Base-by-base conservation (phyloP, 2,888 invertebrate species). In the Coleophora deauratella region DNA sequence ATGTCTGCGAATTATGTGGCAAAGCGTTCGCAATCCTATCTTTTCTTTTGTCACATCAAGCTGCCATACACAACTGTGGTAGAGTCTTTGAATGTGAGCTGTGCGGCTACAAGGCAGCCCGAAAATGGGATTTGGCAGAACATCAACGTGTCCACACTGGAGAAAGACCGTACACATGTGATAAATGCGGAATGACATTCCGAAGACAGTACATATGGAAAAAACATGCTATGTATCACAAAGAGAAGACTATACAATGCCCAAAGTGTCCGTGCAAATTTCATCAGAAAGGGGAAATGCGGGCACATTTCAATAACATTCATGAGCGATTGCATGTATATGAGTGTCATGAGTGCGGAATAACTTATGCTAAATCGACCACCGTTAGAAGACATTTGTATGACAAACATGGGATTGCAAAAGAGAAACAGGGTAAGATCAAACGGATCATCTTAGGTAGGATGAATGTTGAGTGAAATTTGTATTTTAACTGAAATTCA, bases 141-240 rank as follows among this genome's bases (percentile, higher is more conserved):
- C 84, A 85, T 46, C 62, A 69, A 21, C 44, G 84, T 9, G 38
- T 79, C 3, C 85, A 85, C 40, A 74, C 82, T 0, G 84, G 82
- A 0, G 84, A 84, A 44, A 45, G 84, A 14, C 85, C 85, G 0
- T 84, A 74, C 28, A 62, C 79, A 0, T 85, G 85, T 48, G 81
- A 82, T 1, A 72, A 76, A 44, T 85, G 85, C 13, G 82, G 82
- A 0, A 44, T 80, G 2, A 81, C 79, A 0, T 85, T 84, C 57
- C 67, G 79, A 0, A 57, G 81, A 42, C 57, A 64, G 40, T 72
- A 68, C 0, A 71, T 81, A 35, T 81, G 76, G 71, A 72, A 53
- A n/a, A 79, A 77, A 13, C 85, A 85, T 52, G 50, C 74, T n/a
- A 50, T 74, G n/a, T 63, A 66, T 35, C 84, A 85, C 38, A 57